Evolutionary conservation across 2,113 vertebrate genomes (phyloP).

Genomic region (Plecotus auritus): DNA sequence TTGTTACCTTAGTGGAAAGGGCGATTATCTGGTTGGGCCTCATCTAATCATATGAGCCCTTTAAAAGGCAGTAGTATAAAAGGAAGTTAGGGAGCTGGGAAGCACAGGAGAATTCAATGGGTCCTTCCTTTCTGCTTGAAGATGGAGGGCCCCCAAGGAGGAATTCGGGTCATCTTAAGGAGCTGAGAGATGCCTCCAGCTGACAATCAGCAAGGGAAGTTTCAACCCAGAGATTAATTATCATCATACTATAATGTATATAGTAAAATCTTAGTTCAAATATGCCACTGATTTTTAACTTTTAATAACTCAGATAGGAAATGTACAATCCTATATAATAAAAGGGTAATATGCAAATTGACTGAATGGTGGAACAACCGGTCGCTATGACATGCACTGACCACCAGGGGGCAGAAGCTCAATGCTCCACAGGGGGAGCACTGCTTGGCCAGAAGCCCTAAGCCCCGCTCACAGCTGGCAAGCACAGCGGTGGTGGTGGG

Average conservation of each 20-base stretch:
- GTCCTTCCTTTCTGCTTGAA: background rate
- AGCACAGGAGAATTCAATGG: background rate
- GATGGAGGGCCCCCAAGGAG: background rate
- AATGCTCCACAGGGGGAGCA: too few species aligned
- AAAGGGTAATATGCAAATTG: too few species aligned
- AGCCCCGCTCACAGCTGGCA: too few species aligned
- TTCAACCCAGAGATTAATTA: background rate
- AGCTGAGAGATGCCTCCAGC: background rate
- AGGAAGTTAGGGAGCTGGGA: background rate
- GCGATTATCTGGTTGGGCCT: background rate
- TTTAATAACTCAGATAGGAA: background rate
- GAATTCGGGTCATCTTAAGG: background rate
- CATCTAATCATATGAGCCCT: background rate
- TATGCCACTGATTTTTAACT: background rate
- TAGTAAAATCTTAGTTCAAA: slow-evolving; percentile 9
- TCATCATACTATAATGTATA: background rate
- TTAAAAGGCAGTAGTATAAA: background rate
- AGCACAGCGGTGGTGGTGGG: too few species aligned
- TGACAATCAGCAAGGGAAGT: background rate
- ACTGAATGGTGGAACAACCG: accelerated
- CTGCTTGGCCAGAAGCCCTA: too few species aligned
- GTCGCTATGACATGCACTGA: too few species aligned
- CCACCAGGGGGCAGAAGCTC: too few species aligned
- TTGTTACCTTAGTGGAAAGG: background rate
- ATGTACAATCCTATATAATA: background rate